These are phyloP conservation scores for Lycaena phlaeas DNA, from an alignment of 2,888 invertebrate genomes.

Conservation along the genomic window DNA sequence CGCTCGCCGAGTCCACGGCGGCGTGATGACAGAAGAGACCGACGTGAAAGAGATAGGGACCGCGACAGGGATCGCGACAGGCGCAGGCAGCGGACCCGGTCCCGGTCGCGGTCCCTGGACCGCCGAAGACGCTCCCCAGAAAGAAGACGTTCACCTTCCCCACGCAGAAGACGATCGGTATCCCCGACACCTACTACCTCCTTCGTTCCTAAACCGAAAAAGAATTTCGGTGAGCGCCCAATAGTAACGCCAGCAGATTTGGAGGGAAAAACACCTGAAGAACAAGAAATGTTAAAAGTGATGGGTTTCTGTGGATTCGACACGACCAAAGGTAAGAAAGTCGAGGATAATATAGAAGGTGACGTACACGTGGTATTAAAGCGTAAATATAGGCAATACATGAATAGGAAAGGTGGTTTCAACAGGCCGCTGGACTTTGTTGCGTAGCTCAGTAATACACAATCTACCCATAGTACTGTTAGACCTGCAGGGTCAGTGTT, in stretches of 20 bases:
- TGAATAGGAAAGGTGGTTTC: slow-evolving; percentile 99
- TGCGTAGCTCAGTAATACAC: slow-evolving; percentile 69
- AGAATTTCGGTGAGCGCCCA: slow-evolving; percentile 72
- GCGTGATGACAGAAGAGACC: slow-evolving; percentile 40
- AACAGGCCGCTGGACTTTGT: slow-evolving; percentile 98
- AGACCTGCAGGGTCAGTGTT: slow-evolving; percentile 25
- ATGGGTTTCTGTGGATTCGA: slow-evolving; percentile 99
- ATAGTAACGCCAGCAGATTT: slow-evolving; percentile 86
- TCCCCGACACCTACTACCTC: slow-evolving; percentile 55
- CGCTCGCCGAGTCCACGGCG: slow-evolving; percentile 66
- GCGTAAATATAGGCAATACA: slow-evolving; percentile 97
- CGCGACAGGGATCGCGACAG: slow-evolving; percentile 57
- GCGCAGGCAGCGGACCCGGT: slow-evolving; percentile 49
- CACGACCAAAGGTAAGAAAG: slow-evolving; percentile 96
- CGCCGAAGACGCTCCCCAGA: slow-evolving; percentile 61
- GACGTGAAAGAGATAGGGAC: slow-evolving; percentile 34
- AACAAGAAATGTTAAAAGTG: slow-evolving; percentile 94
- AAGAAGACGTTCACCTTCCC: slow-evolving; percentile 34
- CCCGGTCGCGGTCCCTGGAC: slow-evolving; percentile 57
- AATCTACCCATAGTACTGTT: slow-evolving; percentile 14
- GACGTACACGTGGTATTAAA: slow-evolving; percentile 96
- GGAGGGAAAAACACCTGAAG: slow-evolving; percentile 91
- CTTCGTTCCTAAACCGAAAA: slow-evolving; percentile 48
- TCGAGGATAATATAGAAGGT: slow-evolving; percentile 94
- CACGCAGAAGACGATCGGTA: slow-evolving; percentile 36